These are phyloP conservation scores for Lamprologus sp. DNA, from an alignment of 2,113 vertebrate genomes.

Conservation along the genomic window DNA sequence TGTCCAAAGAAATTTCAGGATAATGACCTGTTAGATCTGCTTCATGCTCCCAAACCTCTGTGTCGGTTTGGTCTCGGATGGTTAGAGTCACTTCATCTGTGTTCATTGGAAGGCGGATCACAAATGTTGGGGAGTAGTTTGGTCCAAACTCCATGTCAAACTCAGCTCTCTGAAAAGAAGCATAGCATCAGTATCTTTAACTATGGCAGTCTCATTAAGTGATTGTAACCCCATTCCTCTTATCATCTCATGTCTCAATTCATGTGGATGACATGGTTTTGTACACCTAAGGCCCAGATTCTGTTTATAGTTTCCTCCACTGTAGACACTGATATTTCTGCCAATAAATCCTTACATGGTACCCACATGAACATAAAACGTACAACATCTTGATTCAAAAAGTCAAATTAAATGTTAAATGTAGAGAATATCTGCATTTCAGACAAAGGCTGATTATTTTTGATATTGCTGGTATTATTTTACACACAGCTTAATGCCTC, in stretches of 20 bases:
- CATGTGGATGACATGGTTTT: background rate
- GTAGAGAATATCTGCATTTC: background rate
- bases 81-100: background rate
- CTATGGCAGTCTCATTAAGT: background rate
- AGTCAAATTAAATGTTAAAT: background rate
- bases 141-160: background rate
- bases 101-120: background rate
- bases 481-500: background rate
- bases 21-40: background rate
- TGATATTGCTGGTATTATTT: background rate
- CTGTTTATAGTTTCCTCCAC: background rate
- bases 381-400: background rate
- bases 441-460: background rate
- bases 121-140: background rate
- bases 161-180: background rate
- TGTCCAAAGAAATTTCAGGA: background rate
- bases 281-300: background rate
- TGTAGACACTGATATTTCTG: background rate
- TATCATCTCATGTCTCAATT: background rate
- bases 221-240: background rate
- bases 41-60: background rate
- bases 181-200: background rate
- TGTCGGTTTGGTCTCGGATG: background rate
- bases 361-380: background rate
- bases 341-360: background rate